Base-by-base conservation (phyloP, 2,888 invertebrate genomes). In the Argyra leucocephala region DNA sequence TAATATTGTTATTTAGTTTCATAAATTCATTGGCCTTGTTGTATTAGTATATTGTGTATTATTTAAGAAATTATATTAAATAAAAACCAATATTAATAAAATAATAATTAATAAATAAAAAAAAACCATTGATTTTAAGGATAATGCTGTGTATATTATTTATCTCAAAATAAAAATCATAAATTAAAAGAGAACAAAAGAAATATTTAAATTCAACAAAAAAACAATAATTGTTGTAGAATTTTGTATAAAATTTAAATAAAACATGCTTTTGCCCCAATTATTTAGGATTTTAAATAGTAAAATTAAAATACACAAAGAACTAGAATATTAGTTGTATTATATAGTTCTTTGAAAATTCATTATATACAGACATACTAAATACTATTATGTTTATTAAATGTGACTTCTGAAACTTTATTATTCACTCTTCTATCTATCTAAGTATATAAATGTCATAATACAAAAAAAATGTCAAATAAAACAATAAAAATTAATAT, bases 11-110 rank as follows among this genome's bases (percentile, higher is more conserved):
- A 48, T 18, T 48, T 48, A 48, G 48, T 48, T 48, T 48, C 48
- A 48, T 48, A 48, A 48, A 48, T 48, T 48, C 48, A 48, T 59
- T 59, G 59, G 59, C 23, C 59, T 59, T 59, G 59, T 59, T 59
- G 59, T 23, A 59, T 59, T 59, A 59, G 59, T 48, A 48, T n/a
- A n/a, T n/a, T 48, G 48, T 48, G 48, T 48, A 18, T 48, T 48
- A 48, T 48, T 48, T 48, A 48, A 48, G 48, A 48, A 48, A 48
- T 48, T 48, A 48, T 31, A 48, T 48, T 48, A 48, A 48, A 48
- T 18, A 48, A 48, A 48, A 48, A 15, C 3, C 2, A 48, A 48
- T 18, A 48, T 37, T 18, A 48, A 48, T 10, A 48, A 48, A 48
- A 48, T 18, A 48, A 48, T 3, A 48, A 48, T 12, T 9, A 48